Conservation (phyloP, 2,797 vertebrate species). For the Acrossocheilus wenchowensis region DNA sequence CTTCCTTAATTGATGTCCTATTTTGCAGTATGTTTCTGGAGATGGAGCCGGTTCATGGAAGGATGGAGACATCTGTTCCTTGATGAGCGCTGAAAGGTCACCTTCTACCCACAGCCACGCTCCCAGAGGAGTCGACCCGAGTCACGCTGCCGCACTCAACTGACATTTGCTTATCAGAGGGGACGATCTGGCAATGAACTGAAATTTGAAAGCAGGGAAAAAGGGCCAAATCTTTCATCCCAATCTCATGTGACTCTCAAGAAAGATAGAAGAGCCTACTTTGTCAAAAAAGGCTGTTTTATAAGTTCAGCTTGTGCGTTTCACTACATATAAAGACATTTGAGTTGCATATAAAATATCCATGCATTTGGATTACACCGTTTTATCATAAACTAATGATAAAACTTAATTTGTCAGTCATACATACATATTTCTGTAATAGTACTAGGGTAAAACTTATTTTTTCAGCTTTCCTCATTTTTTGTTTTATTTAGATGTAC, state of each 20-base stretch:
- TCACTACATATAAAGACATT: not conserved
- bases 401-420: not conserved
- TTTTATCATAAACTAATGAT: not conserved
- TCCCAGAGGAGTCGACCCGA: conserved; percentile 5
- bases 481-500: not conserved
- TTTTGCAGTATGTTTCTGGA: not conserved
- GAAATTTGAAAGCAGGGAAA: not conserved
- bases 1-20: not conserved
- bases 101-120: not conserved
- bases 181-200: conserved; percentile 7
- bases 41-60: not conserved
- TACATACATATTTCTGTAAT: not conserved
- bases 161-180: conserved; percentile 7
- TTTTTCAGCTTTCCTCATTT: not conserved
- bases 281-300: not conserved
- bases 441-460: not conserved
- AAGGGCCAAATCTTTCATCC: not conserved
- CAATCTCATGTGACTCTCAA: not conserved
- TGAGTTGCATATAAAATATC: not conserved
- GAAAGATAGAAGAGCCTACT: not conserved
- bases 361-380: not conserved
- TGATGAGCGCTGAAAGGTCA: conserved; percentile 32
- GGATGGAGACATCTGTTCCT: conserved; percentile 28
- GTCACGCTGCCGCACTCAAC: not conserved
- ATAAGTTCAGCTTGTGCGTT: not conserved